Base-by-base conservation (phyloP, 2,888 invertebrate genomes). In the Atrina japonica region DNA sequence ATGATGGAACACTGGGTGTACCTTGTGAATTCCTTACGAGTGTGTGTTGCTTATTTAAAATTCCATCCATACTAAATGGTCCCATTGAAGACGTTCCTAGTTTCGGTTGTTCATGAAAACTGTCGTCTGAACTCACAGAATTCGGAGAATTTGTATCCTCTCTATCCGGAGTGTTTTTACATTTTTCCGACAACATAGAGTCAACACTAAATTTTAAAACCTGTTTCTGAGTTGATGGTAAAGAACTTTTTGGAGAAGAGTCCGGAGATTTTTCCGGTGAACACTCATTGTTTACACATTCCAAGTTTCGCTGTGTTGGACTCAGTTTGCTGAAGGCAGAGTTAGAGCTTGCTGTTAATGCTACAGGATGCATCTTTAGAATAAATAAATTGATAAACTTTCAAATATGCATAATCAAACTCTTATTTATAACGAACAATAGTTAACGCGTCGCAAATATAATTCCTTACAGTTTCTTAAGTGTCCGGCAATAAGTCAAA, bases 161-260 rank as follows among this genome's bases (percentile, higher is more conserved):
- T 25, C 71, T 50, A 16, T 67, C 63, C 18, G 40, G 6, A 21
- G n/a, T 43, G 30, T 23, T 29, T 23, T 61, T 21, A 40, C 63
- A 63, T 41, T 67, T 72, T 59, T 67, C 71, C 23, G 82, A 77
- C 63, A 83, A 80, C 49, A 83, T 81, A 5, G 83, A 83, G 72
- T 83, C 83, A 40, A 83, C 81, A 45, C 83, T 81, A 52, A 83
- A 83, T 53, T 72, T 72, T 43, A 72, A 49, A 43, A 72, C 71
- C 47, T 72, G 71, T 52, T 72, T 72, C 50, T 56, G 71, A 50
- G 47, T 55, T 23, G 66, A 14, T 2, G 70, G 21, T 30, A 43
- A 45, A 35, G 68, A 68, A 43, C 25, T 47, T 60, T 56, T 25
- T 16, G 59, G 41, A 14, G 66, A 58, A 47, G 66, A 47, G 9